Percentiles rank a stretch among this genome's conserved stretches.
phyloP scores from a whole-genome alignment of 2,888 invertebrate species.

The Rhamnusium bicolor region DNA sequence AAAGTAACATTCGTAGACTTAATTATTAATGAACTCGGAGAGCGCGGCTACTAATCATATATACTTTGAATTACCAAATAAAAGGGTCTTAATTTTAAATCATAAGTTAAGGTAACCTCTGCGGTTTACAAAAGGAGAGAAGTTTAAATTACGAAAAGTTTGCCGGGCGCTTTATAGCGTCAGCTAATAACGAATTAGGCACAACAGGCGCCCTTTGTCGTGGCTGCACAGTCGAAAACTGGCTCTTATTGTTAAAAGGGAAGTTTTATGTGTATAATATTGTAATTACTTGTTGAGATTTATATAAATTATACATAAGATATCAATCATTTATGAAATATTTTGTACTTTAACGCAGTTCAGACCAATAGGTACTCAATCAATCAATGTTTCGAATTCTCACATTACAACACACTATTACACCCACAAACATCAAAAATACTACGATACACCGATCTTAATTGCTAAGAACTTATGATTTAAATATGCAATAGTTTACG shows the following conservation, averaged over 20 bases:
- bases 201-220: background rate
- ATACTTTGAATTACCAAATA: constrained; percentile 7
- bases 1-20: background rate
- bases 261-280: constrained; percentile 7
- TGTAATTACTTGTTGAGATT: constrained; percentile 4
- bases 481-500: too few species aligned
- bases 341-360: background rate
- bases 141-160: constrained; percentile 11
- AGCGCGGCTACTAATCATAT: background rate
- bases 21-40: background rate
- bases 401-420: too few species aligned
- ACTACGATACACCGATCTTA: too few species aligned
- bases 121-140: background rate
- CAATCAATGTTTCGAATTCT: background rate
- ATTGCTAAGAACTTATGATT: too few species aligned
- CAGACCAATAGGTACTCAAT: background rate
- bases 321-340: constrained; percentile 9
- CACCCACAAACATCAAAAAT: too few species aligned
- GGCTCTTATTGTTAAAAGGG: background rate
- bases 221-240: background rate
- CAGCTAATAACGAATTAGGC: background rate
- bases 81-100: constrained; percentile 1
- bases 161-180: background rate
- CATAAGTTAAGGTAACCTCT: constrained; percentile 7
- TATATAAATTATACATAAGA: constrained; percentile 3